phyloP scores from a whole-genome alignment of 2,888 invertebrate genomes.

The Pterostichus madidus region DNA sequence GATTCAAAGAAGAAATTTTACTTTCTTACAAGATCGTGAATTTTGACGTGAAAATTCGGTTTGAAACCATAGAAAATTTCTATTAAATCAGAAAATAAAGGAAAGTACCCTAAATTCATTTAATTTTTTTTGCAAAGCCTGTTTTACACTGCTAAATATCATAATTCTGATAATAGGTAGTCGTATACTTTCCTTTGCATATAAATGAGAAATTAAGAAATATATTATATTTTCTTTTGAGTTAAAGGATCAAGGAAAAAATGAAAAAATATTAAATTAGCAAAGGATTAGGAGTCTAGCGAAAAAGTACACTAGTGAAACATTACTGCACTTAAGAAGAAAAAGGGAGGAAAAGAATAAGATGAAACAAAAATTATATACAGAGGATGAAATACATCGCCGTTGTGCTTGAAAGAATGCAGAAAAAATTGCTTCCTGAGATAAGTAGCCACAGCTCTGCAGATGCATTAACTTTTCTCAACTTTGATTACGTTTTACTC shows the following conservation, averaged over 20 bases:
- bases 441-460: constrained; percentile 9
- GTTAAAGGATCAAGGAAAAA: constrained; percentile 24
- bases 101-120: too few relatives aligned
- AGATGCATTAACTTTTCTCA: constrained; percentile 4
- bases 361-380: constrained; percentile 47
- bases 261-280: constrained; percentile 55
- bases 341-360: constrained; percentile 7
- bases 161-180: neutral
- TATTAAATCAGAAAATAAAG: too few relatives aligned
- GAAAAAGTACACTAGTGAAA: constrained; percentile 51
- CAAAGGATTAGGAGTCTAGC: constrained; percentile 51
- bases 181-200: neutral
- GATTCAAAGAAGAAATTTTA: too few relatives aligned
- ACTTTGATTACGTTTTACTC: neutral
- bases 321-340: constrained; percentile 46
- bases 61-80: too few relatives aligned
- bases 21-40: too few relatives aligned
- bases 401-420: constrained; percentile 3
- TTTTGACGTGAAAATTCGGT: too few relatives aligned
- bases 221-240: constrained; percentile 19
- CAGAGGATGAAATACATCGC: constrained; percentile 31
- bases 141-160: neutral
- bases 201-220: constrained; percentile 39
- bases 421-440: constrained; percentile 42
- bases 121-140: too few relatives aligned